Base-by-base conservation (phyloP, 2,888 invertebrate species). In the Diarsia mendica region DNA sequence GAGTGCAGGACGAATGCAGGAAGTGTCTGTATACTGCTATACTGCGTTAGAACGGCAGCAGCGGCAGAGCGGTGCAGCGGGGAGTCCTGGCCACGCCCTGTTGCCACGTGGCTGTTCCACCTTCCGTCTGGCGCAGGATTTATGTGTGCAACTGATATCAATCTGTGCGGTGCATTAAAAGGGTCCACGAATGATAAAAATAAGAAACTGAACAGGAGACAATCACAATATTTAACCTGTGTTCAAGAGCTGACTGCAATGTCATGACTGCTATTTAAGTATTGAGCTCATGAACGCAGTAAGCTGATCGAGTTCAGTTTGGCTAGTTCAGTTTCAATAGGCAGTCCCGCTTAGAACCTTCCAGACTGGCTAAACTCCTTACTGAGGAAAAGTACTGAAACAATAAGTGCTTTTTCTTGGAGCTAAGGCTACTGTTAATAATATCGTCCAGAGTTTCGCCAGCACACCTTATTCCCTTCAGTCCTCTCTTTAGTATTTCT, bases 1-100 rank as follows among this genome's bases (percentile, higher is more conserved):
- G 74, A 44, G 84, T 84, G 44, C 67, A 61, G 74, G 68, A 84
- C 80, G 80, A 60, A 72, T 79, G 84, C 84, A 80, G 80, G 80
- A 84, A 72, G 84, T 80, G 28, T 68, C 23, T 48, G 63, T 71
- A 67, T 60, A 79, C 83, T 78, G 68, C 67, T 44, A 68, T n/a
- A 2, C 64, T 68, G 58, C 70, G 70, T 82, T 28, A 77, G 61
- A 46, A 58, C 61, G 51, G 66, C 28, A 70, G 71, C 58, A 65
- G 48, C 18, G 69, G 9, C 46, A 33, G 80, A 67, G 73, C 67
- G 58, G 80, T 84, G 84, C 84, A 71, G 83, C 33, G 53, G 48
- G 46, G 28, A 39, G n/a, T 68, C 63, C 67, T 77, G 82, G 65
- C 79, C 71, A 44, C 79, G 79, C 79, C 79, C 79, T 58, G 49